Percentiles rank a stretch among this genome's conserved stretches.
Evolutionary conservation across 2,797 vertebrate species (phyloP).

Genomic region (Melanotaenia boesemani): DNA sequence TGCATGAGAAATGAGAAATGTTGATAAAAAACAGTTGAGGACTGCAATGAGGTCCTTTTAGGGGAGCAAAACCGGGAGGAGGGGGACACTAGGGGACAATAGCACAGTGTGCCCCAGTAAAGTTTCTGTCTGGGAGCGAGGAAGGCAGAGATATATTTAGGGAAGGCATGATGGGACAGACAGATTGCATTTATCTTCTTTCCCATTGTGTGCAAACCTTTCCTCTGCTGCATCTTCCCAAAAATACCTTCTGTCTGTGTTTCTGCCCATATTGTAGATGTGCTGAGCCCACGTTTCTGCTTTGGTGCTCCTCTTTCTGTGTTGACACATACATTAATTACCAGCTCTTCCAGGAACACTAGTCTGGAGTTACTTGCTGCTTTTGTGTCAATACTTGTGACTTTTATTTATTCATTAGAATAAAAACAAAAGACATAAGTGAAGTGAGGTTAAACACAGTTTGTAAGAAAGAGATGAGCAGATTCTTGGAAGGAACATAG

Average conservation of each 20-base stretch:
- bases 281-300: slow-evolving; percentile 84
- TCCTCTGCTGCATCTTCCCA: slow-evolving; percentile 24
- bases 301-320: slow-evolving; percentile 74
- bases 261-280: slow-evolving; percentile 71
- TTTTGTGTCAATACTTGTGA: slow-evolving; percentile 62
- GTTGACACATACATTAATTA: slow-evolving; percentile 88
- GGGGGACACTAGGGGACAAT: slow-evolving; percentile 58
- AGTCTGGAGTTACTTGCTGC: slow-evolving; percentile 65
- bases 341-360: slow-evolving; percentile 79
- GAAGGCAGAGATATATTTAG: slow-evolving; percentile 71
- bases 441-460: slow-evolving; percentile 28
- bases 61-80: slow-evolving; percentile 38
- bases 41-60: slow-evolving; percentile 62
- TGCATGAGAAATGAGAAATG: slow-evolving; percentile 71
- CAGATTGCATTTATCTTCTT: slow-evolving; percentile 79
- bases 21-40: slow-evolving; percentile 61
- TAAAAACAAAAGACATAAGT: slow-evolving; percentile 44
- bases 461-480: slow-evolving; percentile 48
- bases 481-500: slow-evolving; percentile 18
- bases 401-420: slow-evolving; percentile 38
- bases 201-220: slow-evolving; percentile 66
- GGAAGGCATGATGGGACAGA: slow-evolving; percentile 69
- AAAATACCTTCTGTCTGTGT: slow-evolving; percentile 45
- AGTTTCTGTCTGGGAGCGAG: slow-evolving; percentile 67
- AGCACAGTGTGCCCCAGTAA: slow-evolving; percentile 72